phyloP scores from a whole-genome alignment of 2,113 vertebrate species.

The Heliornis fulica region DNA sequence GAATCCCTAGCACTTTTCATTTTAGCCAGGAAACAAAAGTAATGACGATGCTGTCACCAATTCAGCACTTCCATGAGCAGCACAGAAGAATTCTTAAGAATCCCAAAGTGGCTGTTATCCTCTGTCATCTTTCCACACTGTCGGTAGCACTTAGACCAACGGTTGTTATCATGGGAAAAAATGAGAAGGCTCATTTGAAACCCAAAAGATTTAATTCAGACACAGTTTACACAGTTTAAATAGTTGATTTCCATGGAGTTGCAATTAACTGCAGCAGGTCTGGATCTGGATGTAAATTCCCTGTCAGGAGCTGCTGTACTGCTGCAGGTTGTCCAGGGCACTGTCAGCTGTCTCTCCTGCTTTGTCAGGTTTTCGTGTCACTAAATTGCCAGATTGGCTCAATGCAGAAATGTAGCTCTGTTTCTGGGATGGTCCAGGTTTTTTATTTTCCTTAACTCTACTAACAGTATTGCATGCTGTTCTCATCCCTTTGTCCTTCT shows the following conservation, averaged over 20 bases:
- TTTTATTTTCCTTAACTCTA: not conserved
- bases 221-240: not conserved
- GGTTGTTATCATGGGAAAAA: not conserved
- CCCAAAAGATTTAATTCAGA: not conserved
- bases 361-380: not conserved
- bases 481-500: not conserved
- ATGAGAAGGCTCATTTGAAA: not conserved
- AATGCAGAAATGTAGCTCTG: not conserved
- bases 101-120: not conserved
- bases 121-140: not conserved
- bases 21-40: not conserved
- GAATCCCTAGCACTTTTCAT: not conserved
- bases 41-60: not conserved
- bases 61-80: not conserved
- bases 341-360: not conserved
- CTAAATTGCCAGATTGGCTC: not conserved
- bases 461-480: not conserved
- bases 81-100: not conserved
- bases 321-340: not conserved
- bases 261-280: not conserved
- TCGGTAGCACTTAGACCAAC: not conserved
- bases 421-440: not conserved
- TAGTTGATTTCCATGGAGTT: not conserved
- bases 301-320: not conserved
- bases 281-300: not conserved